Evolutionary conservation across 2,797 vertebrate genomes (phyloP).

Genomic region (Pelobates cultripes): DNA sequence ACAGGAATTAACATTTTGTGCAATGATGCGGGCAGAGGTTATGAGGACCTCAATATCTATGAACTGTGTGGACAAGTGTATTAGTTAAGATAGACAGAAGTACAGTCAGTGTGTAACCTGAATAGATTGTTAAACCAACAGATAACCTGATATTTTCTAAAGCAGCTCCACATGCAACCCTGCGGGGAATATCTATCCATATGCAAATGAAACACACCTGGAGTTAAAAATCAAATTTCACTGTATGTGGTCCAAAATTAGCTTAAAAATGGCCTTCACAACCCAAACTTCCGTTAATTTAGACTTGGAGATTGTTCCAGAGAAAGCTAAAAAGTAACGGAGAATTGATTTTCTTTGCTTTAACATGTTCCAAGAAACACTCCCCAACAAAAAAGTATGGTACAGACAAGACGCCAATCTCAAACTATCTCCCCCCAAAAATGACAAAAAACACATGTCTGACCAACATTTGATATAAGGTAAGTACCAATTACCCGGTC

Average conservation of each 20-base stretch:
- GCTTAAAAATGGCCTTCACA: conserved; percentile 22
- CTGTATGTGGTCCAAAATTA: conserved; percentile 40
- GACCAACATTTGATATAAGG: too few species aligned
- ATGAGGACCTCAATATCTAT: too few species aligned
- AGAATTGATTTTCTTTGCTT: conserved; percentile 44
- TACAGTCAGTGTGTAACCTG: too few species aligned
- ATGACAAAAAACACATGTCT: too few species aligned
- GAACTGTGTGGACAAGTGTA: too few species aligned
- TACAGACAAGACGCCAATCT: neutral
- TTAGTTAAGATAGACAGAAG: too few species aligned
- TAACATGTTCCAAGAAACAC: conserved; percentile 15
- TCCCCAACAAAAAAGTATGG: conserved; percentile 5
- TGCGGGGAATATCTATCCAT: conserved; percentile 9
- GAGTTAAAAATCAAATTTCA: conserved; percentile 35
- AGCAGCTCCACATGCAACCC: neutral
- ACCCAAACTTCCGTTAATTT: conserved; percentile 24
- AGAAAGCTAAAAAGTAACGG: conserved; percentile 28
- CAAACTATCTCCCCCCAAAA: too few species aligned
- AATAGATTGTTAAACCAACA: too few species aligned
- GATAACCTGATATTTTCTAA: neutral
- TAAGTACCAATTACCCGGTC: too few species aligned
- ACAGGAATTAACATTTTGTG: too few species aligned
- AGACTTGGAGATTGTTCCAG: conserved; percentile 10
- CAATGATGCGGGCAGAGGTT: too few species aligned
- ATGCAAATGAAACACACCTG: conserved; percentile 46